Conservation (phyloP, 2,888 invertebrate species). For the Unio pictorum region DNA sequence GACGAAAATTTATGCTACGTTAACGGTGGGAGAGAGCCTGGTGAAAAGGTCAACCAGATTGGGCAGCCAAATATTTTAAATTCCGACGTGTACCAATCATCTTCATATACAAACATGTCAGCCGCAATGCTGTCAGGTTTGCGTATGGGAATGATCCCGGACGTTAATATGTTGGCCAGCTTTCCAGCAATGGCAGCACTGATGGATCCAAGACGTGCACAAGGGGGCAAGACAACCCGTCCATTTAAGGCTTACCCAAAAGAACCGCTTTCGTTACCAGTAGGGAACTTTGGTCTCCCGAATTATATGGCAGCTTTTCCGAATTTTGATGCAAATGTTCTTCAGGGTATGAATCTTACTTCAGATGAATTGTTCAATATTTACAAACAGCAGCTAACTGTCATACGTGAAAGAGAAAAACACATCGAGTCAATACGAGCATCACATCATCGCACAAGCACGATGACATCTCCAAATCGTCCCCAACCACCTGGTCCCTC, state of each 20-base stretch:
- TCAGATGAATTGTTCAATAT: conserved; percentile 61
- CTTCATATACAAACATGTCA: too few relatives aligned
- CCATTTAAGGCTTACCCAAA: conserved; percentile 79
- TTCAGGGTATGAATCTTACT: conserved; percentile 46
- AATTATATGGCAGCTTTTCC: conserved; percentile 49
- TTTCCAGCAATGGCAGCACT: conserved; percentile 44
- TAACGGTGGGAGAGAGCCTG: background rate
- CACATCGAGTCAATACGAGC: conserved; percentile 32
- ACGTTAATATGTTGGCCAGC: conserved; percentile 33
- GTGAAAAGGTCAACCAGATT: conserved; percentile 20
- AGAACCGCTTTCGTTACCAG: conserved; percentile 77
- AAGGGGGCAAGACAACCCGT: conserved; percentile 49
- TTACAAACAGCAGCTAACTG: conserved; percentile 59
- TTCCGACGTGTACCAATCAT: background rate
- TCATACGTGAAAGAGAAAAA: conserved; percentile 50
- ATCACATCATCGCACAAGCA: conserved; percentile 28
- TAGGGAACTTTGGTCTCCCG: conserved; percentile 71
- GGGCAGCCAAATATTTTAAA: conserved; percentile 27
- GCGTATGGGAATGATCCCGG: conserved; percentile 33
- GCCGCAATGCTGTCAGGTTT: conserved; percentile 32
- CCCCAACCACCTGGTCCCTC: conserved; percentile 14
- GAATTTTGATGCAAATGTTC: conserved; percentile 47
- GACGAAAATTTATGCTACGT: conserved; percentile 6
- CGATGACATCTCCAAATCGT: conserved; percentile 17
- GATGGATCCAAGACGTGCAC: conserved; percentile 37